Evolutionary conservation across 1,140 invertebrate species (phyloP).

Genomic region (Sipha flava): DNA sequence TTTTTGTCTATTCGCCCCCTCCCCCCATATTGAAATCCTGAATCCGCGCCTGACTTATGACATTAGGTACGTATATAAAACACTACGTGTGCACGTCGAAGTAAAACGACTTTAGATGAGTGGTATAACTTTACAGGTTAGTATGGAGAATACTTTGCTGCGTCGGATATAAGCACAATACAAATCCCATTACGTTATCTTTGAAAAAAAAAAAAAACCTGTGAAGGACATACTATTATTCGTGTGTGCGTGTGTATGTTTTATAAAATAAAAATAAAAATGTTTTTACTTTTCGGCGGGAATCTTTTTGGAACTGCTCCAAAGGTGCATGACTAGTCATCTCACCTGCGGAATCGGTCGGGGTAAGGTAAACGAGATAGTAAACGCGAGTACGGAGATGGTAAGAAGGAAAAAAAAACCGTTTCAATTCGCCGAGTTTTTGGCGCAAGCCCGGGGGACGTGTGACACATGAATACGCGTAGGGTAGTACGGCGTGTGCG

Average conservation of each 20-base stretch:
- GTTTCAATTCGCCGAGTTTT: slow-evolving; percentile 15
- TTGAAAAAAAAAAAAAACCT: too few relatives aligned
- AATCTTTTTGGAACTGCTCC: background rate
- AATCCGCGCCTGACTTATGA: too few relatives aligned
- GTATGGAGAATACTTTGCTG: too few relatives aligned
- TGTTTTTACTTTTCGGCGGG: background rate
- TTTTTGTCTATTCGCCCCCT: too few relatives aligned
- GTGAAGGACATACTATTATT: too few relatives aligned
- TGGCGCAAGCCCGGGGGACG: background rate
- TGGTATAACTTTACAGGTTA: too few relatives aligned
- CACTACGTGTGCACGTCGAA: too few relatives aligned
- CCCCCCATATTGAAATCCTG: too few relatives aligned
- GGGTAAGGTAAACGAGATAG: slow-evolving; percentile 4
- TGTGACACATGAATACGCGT: background rate
- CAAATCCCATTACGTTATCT: too few relatives aligned
- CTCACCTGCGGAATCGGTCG: background rate
- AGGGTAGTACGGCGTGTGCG: background rate
- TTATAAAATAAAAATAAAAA: slow-evolving; percentile 12
- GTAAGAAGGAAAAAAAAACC: background rate
- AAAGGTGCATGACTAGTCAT: slow-evolving; percentile 4
- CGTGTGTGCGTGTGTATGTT: background rate
- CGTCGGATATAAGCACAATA: too few relatives aligned
- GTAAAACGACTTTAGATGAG: too few relatives aligned
- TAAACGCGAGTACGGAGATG: background rate
- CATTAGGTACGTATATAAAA: too few relatives aligned